Evolutionary conservation across 37 sponge, comb jelly and placozoan species (phyloP), one percentile per base, ranked within the genome.

Genomic region (Halichondria panicea): DNA sequence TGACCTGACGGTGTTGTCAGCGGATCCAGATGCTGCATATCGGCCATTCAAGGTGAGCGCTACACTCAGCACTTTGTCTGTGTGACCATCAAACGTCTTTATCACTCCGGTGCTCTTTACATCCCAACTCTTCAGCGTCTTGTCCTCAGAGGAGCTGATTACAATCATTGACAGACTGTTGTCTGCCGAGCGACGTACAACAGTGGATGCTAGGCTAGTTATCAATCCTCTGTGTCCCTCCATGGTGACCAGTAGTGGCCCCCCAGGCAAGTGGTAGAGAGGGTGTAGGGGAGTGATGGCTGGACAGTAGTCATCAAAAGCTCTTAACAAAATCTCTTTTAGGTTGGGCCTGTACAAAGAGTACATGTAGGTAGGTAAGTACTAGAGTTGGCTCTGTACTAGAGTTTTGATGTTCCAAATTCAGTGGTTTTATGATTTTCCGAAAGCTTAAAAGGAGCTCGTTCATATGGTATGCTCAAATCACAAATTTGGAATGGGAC

Each of bases 61-160:
- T 21, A 92, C 78, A 27, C 54, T 68, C 1, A 71, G 30, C 27
- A 92, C 93, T 28, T 67, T 73, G 21, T 78, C 73, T 2, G 66
- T 61, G 66, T 92, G 93, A 1, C 89, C 93, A 28, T 79, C 79
- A 64, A 88, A 76, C 0, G 89, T 87, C 75, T 88, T 79, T 5
- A 75, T 28, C 38, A 84, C 89, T 6, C 89, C 81, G 1, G 55
- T 79, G 7, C 45, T 80, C 28, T 19, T 55, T 66, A 83, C 28
- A 59, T 92, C 85, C 93, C 93, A 92, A 28, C 60, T 80, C 69
- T 80, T 82, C 39, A 92, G 41, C 8, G 78, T 88, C 22, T 71
- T 68, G 66, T 92, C 93, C 59, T 58, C 59, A 0, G 93, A 92
- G 39, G 85, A 74, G 21, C 89, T 70, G 31, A 85, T 35, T 44